Evolutionary conservation across 2,797 vertebrate species (phyloP).

Genomic region (Catamblyrhynchus diadema): DNA sequence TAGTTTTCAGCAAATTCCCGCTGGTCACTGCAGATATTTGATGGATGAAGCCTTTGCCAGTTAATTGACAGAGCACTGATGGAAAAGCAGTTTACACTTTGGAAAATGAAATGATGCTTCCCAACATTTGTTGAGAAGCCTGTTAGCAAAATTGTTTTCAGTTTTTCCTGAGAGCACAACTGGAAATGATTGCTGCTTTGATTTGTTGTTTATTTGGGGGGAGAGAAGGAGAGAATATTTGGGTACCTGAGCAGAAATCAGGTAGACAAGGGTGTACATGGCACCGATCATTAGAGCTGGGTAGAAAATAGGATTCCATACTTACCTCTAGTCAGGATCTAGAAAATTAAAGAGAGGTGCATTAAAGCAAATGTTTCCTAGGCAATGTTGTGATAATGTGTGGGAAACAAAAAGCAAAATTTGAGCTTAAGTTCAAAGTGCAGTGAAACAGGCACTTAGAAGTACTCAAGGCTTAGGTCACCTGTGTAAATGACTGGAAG

Average conservation of each 20-base stretch:
- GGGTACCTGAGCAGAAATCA: not conserved
- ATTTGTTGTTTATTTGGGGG: not conserved
- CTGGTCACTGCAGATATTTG: not conserved
- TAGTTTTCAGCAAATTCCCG: not conserved
- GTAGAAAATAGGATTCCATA: not conserved
- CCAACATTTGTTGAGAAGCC: not conserved
- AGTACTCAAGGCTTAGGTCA: not conserved
- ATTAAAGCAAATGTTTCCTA: not conserved
- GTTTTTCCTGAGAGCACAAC: not conserved
- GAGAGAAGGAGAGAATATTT: no score
- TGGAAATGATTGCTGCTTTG: not conserved
- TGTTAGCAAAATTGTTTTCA: not conserved
- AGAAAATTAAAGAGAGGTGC: not conserved
- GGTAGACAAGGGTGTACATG: not conserved
- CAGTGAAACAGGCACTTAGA: not conserved
- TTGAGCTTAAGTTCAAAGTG: not conserved
- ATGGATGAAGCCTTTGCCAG: not conserved
- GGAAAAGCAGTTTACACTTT: not conserved
- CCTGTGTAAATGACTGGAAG: constrained; percentile 1
- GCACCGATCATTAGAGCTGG: not conserved
- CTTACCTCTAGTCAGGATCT: not conserved
- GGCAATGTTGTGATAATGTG: not conserved
- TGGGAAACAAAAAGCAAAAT: not conserved
- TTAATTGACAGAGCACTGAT: not conserved
- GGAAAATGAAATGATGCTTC: not conserved